Percentiles rank a stretch among this genome's conserved stretches.
These are phyloP conservation scores for Aradophagus sp. DNA, from an alignment of 1,140 invertebrate species.

Conservation along the genomic window DNA sequence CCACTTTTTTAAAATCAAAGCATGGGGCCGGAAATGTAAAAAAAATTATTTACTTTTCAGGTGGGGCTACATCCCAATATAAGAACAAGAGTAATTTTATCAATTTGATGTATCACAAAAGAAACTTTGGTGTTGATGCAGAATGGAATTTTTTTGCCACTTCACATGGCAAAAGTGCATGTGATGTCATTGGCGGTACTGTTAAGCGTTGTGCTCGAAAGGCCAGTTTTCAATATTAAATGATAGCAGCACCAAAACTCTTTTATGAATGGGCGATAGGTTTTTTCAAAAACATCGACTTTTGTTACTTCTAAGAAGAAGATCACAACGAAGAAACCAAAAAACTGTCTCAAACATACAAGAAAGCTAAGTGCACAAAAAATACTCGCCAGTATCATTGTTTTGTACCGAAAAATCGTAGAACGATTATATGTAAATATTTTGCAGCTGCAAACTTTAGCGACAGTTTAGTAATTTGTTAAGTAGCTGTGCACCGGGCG, in stretches of 20 bases:
- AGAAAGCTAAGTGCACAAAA: background rate
- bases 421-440: background rate
- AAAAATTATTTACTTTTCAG: conserved; percentile 3
- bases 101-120: conserved; percentile 5
- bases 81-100: conserved; percentile 3
- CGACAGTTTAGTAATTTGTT: too few species aligned
- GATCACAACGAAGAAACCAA: background rate
- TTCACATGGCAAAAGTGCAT: conserved; percentile 1
- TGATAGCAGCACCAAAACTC: background rate
- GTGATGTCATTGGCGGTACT: background rate
- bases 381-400: conserved; percentile 3
- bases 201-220: background rate
- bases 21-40: conserved; percentile 3
- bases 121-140: background rate
- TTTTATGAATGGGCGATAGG: background rate
- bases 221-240: background rate
- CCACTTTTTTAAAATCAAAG: background rate
- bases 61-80: conserved; percentile 4
- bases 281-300: background rate
- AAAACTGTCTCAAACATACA: background rate
- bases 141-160: conserved; percentile 1
- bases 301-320: background rate
- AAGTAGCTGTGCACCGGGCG: too few species aligned
- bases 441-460: background rate
- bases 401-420: background rate